These are phyloP conservation scores for Mesoclemmys tuberculata DNA, from an alignment of 2,113 vertebrate genomes.

Conservation along the genomic window DNA sequence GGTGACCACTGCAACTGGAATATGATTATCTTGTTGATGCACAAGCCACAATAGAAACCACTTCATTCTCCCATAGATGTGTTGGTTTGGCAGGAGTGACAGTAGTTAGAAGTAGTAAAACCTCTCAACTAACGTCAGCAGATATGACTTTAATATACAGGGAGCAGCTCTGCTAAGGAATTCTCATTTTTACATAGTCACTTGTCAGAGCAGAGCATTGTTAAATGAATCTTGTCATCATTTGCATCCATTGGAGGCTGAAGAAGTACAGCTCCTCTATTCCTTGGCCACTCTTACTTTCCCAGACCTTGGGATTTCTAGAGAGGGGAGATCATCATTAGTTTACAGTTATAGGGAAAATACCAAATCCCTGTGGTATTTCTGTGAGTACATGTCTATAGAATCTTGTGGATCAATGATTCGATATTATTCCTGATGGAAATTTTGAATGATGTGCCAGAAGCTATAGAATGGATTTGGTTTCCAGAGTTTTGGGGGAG, in stretches of 20 bases:
- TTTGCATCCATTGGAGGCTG: neutral
- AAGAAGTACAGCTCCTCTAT: neutral
- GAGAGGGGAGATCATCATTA: neutral
- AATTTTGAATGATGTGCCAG: neutral
- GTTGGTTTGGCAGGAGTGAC: neutral
- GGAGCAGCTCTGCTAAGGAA: neutral
- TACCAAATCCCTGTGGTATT: neutral
- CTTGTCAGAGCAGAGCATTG: neutral
- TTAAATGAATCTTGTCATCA: neutral
- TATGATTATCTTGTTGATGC: neutral
- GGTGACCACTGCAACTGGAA: neutral
- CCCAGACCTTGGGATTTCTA: neutral
- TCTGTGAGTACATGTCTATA: neutral
- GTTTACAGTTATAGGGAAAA: neutral
- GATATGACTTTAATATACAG: neutral
- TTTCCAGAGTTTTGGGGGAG: neutral
- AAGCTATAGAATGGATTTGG: neutral
- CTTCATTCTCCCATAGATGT: neutral
- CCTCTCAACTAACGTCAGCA: neutral
- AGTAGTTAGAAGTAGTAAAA: neutral
- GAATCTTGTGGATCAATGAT: neutral
- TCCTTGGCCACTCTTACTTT: neutral
- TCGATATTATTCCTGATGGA: neutral
- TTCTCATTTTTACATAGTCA: neutral
- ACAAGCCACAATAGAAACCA: neutral